Percentiles rank a stretch among this genome's conserved stretches.
These are phyloP conservation scores for Syngnathus scovelli DNA, from an alignment of 2,113 vertebrate species.

Conservation along the genomic window DNA sequence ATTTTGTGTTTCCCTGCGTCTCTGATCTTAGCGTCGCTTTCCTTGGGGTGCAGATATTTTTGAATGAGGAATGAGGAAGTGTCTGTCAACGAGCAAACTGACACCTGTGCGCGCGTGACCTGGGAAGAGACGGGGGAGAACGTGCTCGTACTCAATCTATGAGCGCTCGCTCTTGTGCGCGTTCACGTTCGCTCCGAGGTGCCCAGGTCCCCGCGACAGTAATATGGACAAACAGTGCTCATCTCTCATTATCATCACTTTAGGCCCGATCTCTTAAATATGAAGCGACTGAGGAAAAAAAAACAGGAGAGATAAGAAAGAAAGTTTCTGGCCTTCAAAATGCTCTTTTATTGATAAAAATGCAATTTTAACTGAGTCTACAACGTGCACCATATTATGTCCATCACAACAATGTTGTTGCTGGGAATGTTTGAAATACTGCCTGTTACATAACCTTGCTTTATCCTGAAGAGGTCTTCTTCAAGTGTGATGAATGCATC, in stretches of 20 bases:
- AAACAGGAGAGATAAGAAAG: neutral
- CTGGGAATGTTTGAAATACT: neutral
- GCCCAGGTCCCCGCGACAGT: neutral
- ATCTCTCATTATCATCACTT: neutral
- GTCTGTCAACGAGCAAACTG: too few species aligned
- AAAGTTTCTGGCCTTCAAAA: neutral
- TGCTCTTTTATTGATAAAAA: neutral
- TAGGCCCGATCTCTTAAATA: neutral
- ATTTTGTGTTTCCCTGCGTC: too few species aligned
- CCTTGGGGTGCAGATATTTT: too few species aligned
- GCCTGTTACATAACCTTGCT: slow-evolving; percentile 20
- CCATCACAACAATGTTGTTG: neutral
- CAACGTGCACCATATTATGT: neutral
- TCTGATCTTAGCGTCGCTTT: too few species aligned
- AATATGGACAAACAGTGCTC: neutral
- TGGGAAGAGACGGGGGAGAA: too few species aligned
- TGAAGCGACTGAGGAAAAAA: neutral
- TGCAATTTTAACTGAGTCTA: neutral
- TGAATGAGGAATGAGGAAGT: too few species aligned
- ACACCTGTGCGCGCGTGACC: too few species aligned
- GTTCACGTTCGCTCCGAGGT: too few species aligned
- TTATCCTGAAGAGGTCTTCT: neutral
- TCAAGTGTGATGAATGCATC: slow-evolving; percentile 31
- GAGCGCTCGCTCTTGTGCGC: too few species aligned
- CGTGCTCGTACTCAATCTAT: too few species aligned